Conservation (phyloP, 2,888 invertebrate genomes). For the Eristalis arbustorum region DNA sequence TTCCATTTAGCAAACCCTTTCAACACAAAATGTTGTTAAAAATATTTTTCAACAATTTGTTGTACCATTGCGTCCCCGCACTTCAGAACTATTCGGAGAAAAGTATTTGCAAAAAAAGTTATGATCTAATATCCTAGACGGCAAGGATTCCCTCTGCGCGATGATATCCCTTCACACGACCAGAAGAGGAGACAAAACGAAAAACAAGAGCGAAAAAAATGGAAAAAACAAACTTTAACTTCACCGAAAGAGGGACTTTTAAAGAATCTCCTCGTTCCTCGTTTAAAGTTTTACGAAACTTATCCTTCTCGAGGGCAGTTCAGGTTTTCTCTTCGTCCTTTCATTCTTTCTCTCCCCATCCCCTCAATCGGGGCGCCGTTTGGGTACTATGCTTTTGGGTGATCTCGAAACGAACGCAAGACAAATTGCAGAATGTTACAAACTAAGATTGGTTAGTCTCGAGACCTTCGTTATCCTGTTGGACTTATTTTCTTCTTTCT, state of each 20-base stretch:
- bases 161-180: not conserved
- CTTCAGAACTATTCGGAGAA: conserved; percentile 9
- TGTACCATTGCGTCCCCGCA: not conserved
- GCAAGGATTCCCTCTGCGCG: not conserved
- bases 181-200: not conserved
- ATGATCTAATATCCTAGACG: conserved; percentile 5
- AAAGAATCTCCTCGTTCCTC: not conserved
- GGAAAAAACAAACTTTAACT: not conserved
- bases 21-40: not conserved
- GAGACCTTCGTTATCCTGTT: conserved; percentile 3
- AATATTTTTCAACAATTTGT: not conserved
- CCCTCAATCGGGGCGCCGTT: not conserved
- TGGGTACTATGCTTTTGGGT: not conserved
- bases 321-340: not conserved
- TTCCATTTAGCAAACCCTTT: not conserved
- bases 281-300: not conserved
- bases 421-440: conserved; percentile 35
- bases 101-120: conserved; percentile 15
- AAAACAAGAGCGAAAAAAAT: not conserved
- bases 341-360: not conserved
- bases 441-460: conserved; percentile 30
- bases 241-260: not conserved
- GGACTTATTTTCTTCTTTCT: not conserved
- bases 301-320: not conserved
- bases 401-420: conserved; percentile 15